These are phyloP conservation scores for Garra rufa DNA, from an alignment of 2,113 vertebrate genomes.

Conservation along the genomic window DNA sequence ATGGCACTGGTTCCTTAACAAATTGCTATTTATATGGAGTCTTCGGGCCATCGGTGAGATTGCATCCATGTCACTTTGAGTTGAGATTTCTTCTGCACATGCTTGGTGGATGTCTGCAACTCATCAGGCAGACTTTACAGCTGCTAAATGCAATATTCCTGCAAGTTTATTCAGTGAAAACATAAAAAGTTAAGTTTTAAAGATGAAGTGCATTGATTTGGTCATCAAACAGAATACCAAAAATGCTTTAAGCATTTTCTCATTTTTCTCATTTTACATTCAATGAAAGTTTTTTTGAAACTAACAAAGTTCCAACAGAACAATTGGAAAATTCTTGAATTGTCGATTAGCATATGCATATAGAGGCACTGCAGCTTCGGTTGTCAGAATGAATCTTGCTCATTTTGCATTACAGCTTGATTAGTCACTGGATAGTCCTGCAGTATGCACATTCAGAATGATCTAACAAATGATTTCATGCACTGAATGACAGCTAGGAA, in stretches of 20 bases:
- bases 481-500: conserved; percentile 53
- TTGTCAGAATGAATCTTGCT: not conserved
- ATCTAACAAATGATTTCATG: conserved; percentile 29
- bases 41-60: conserved; percentile 39
- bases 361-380: not conserved
- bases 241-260: too few relatives aligned
- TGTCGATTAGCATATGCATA: not conserved
- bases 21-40: conserved; percentile 65
- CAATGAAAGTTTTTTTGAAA: too few relatives aligned
- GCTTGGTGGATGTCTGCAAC: not conserved
- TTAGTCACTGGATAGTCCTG: not conserved
- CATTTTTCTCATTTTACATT: too few relatives aligned
- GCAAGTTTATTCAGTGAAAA: not conserved
- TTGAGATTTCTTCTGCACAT: not conserved
- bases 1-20: conserved; percentile 61
- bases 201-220: not conserved
- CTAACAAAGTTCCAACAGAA: too few relatives aligned
- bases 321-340: not conserved
- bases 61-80: not conserved
- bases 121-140: not conserved
- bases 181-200: not conserved
- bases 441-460: not conserved
- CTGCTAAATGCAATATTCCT: not conserved
- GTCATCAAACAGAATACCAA: not conserved
- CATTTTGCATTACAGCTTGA: not conserved